Evolutionary conservation across 2,888 invertebrate genomes (phyloP), one percentile per base, ranked within the genome.

Genomic region (Cyaniris semiargus): DNA sequence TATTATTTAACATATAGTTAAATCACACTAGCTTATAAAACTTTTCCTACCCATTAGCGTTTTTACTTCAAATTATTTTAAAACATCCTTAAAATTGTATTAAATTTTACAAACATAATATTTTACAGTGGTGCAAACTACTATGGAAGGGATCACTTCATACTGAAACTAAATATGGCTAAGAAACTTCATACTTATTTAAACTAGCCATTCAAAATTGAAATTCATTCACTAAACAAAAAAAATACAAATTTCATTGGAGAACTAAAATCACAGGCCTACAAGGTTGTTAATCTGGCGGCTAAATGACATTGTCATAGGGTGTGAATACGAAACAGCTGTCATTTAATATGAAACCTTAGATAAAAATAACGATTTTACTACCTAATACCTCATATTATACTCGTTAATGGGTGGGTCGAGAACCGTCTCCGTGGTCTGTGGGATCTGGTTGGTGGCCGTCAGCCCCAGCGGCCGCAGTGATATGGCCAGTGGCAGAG

Each of bases 401-500:
- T 85, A 91, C 34, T 89, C 88, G 34, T 84, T 83, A 77, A 91
- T 80, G 1, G 88, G 87, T 31, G 86, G 83, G 76, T 92, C 90
- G 58, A 92, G 85, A 8, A 88, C 90, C 21, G 92, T 90, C 77
- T 92, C 91, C 0, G 89, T 88, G 15, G 87, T 88, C n/a, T 88
- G 89, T 0, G 84, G 85, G 3, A 86, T 85, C 13, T 87, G 86
- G 3, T 89, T 83, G 0, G 87, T 81, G 1, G 87, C 80, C 0
- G 89, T 86, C 81, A 93, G 85, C 0, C 86, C 88, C 10, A 96
- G 95, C 7, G 96, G 96, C 84, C 97, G 96, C 76, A 97, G 94
- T 80, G 97, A 97, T 86, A 97, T 96, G 80, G 97, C 96, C 82
- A 97, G 86, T 0, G 97, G 97, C 18, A 97, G 89, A 0, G 96